Base-by-base conservation (phyloP, 2,888 invertebrate species). In the Punctoribates punctum region DNA sequence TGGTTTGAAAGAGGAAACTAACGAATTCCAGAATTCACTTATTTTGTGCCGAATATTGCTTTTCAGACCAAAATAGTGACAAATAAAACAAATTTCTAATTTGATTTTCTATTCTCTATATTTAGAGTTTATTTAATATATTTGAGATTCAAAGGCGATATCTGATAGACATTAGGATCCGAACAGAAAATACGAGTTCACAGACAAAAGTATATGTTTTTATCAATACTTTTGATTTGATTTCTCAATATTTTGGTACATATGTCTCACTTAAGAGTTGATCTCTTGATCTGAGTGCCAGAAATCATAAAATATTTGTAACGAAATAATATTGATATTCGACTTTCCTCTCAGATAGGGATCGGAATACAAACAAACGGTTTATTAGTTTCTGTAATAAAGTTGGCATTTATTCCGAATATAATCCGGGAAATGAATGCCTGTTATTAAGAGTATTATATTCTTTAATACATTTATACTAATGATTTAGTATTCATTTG, bases 181-280 rank as follows among this genome's bases (percentile, higher is more conserved):
- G 51, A 51, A 51, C 17, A 20, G 2, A 51, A 51, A 51, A n/a
- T n/a, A 51, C 4, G 51, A 51, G 1, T 57, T 57, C 17, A 20
- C 25, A 25, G 57, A 57, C 57, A 57, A 57, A 57, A 57, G 25
- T 25, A 57, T 25, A 57, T n/a, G n/a, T 57, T 57, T 57, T 54
- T 57, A 57, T 57, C 57, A 25, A 57, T 57, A 57, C 25, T 57
- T 57, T 23, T 6, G 23, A 57, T 23, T 57, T 57, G 20, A 57
- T 57, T 23, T 25, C 11, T 42, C 42, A 42, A 42, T 42, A 42
- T 42, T 11, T 42, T 34, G 0, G 4, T 57, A 57, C 23, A 57
- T 57, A 23, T 57, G 23, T 57, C 25, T 57, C 57, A 57, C 57
- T 57, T 25, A 57, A 57, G 23, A 25, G 11, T 57, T 57, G 57